Percentiles rank a stretch among this genome's conserved stretches.
Conservation (phyloP, 1,140 invertebrate genomes). For the Achroia grisella region DNA sequence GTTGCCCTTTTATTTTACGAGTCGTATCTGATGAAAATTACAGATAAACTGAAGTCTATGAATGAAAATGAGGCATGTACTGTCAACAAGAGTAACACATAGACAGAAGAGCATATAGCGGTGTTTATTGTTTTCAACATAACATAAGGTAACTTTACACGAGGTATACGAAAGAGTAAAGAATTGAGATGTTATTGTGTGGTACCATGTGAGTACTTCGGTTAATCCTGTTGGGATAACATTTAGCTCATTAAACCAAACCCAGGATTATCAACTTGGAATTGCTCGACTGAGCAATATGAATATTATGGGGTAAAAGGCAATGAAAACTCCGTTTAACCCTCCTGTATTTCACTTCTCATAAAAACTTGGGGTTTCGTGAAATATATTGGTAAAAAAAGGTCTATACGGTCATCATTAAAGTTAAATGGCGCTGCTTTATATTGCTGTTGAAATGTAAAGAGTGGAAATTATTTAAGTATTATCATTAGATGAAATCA, state of each 20-base stretch:
- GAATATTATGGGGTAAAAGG: slow-evolving; percentile 59
- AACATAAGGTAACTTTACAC: too few species aligned
- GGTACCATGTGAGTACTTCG: slow-evolving; percentile 23
- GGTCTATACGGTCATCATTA: slow-evolving; percentile 48
- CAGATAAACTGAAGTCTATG: too few species aligned
- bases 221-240: slow-evolving; percentile 45
- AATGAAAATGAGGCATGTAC: too few species aligned
- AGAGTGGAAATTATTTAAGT: slow-evolving; percentile 31
- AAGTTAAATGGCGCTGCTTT: slow-evolving; percentile 54
- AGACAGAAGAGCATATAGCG: too few species aligned
- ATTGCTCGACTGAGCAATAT: slow-evolving; percentile 51
- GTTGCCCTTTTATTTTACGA: too few species aligned
- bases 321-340: slow-evolving; percentile 52
- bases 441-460: slow-evolving; percentile 42
- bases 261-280: slow-evolving; percentile 59
- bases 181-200: slow-evolving; percentile 20
- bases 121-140: too few species aligned
- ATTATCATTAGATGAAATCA: background rate
- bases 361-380: slow-evolving; percentile 57
- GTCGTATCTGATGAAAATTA: too few species aligned
- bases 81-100: too few species aligned
- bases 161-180: slow-evolving; percentile 12
- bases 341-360: slow-evolving; percentile 47
- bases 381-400: slow-evolving; percentile 53
- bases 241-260: slow-evolving; percentile 49